These are phyloP conservation scores for Tuberolachnus salignus DNA, from an alignment of 2,888 invertebrate genomes.

Conservation along the genomic window DNA sequence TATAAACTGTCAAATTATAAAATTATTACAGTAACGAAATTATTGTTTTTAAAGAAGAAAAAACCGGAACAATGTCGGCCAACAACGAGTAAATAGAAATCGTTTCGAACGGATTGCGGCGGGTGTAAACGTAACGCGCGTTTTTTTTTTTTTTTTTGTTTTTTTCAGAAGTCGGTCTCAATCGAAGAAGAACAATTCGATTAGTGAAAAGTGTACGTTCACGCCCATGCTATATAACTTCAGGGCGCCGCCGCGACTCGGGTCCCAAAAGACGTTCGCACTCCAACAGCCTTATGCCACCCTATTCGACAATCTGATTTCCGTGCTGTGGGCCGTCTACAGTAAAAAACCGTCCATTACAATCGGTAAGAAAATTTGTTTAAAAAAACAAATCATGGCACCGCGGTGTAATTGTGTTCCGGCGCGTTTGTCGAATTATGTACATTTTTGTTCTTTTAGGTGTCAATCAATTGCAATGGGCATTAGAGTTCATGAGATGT, in stretches of 20 bases:
- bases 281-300: constrained; percentile 44
- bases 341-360: constrained; percentile 8
- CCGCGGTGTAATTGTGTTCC: too few relatives aligned
- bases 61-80: too few relatives aligned
- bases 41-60: too few relatives aligned
- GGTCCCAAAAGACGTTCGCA: background rate
- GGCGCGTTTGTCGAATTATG: background rate
- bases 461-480: constrained; percentile 41
- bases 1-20: too few relatives aligned
- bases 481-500: constrained; percentile 43
- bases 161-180: too few relatives aligned
- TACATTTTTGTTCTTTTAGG: background rate
- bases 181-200: too few relatives aligned
- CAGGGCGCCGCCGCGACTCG: background rate
- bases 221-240: constrained; percentile 13
- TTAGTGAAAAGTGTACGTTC: background rate
- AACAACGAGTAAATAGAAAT: too few relatives aligned
- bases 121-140: too few relatives aligned
- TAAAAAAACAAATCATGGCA: too few relatives aligned
- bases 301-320: constrained; percentile 32
- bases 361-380: constrained; percentile 15
- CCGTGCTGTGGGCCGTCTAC: constrained; percentile 41
- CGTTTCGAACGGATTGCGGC: too few relatives aligned
- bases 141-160: too few relatives aligned
- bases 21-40: too few relatives aligned